Evolutionary conservation across 2,113 vertebrate genomes (phyloP).

Genomic region (Polypterus senegalus): DNA sequence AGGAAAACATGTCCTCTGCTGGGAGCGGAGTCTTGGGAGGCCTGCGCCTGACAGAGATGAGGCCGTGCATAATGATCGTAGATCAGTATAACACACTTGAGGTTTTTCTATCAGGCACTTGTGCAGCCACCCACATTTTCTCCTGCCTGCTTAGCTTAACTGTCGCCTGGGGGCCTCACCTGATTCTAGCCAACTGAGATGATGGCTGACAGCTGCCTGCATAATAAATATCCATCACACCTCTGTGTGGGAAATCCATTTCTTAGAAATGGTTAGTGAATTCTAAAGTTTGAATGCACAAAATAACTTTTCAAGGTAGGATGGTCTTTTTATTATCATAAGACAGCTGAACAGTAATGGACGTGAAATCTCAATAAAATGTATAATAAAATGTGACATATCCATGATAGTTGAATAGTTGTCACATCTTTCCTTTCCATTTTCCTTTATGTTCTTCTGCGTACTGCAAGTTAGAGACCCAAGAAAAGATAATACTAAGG

Average conservation of each 20-base stretch:
- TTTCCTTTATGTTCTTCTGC: no score
- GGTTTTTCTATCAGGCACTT: conserved; percentile 41
- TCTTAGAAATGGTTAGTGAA: conserved; percentile 13
- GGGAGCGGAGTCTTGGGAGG: conserved; percentile 46
- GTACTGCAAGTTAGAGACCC: no score
- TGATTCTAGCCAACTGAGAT: conserved; percentile 22
- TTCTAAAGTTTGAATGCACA: neutral
- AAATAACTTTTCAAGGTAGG: neutral
- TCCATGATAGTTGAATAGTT: no score
- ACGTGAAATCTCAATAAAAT: no score
- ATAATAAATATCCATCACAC: conserved; percentile 41
- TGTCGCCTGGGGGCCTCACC: conserved; percentile 53
- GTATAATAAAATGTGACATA: no score
- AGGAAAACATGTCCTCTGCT: conserved; percentile 45
- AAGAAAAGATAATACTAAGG: no score
- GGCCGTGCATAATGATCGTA: conserved; percentile 40
- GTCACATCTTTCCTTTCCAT: no score
- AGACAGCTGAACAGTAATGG: no score
- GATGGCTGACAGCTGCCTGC: conserved; percentile 49
- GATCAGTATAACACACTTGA: conserved; percentile 37
- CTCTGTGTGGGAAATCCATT: conserved; percentile 16
- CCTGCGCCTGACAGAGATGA: conserved; percentile 34
- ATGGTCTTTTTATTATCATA: no score
- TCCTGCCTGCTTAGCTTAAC: conserved; percentile 47
- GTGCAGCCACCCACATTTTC: conserved; percentile 28